Percentiles rank a stretch among this genome's conserved stretches.
Conservation (phyloP, 2,113 vertebrate species). For the Otis tarda region DNA sequence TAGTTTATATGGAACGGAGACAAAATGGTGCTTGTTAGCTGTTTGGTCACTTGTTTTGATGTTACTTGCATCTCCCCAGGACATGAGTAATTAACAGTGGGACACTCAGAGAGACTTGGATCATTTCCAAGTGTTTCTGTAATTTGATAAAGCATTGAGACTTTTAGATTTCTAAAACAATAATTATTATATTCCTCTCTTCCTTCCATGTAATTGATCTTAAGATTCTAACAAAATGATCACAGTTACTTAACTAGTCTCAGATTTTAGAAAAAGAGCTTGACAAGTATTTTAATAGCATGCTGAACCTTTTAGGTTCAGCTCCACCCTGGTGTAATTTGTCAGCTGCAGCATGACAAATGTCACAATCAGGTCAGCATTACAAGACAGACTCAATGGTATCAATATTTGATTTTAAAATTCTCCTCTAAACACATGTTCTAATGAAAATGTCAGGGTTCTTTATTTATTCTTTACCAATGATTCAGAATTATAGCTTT, state of each 20-base stretch:
- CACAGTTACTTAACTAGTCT: not conserved
- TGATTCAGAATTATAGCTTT: not conserved
- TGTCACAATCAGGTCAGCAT: not conserved
- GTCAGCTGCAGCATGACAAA: not conserved
- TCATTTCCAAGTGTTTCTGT: not conserved
- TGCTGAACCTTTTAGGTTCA: not conserved
- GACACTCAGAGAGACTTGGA: not conserved
- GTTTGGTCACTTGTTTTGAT: not conserved
- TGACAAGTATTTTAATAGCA: not conserved
- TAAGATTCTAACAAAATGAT: not conserved
- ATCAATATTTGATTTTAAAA: not conserved
- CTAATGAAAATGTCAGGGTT: not conserved
- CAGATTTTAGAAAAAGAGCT: not conserved
- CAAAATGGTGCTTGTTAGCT: not conserved
- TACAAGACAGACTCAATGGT: not conserved
- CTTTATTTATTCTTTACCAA: not conserved
- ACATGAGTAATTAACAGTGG: not conserved
- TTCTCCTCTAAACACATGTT: not conserved
- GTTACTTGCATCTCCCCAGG: not conserved
- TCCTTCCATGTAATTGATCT: not conserved
- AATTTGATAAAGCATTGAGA: not conserved
- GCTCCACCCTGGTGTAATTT: not conserved
- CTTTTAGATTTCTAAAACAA: not conserved
- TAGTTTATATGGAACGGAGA: not conserved
- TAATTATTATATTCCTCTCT: not conserved